phyloP scores from a whole-genome alignment of 2,888 invertebrate species.

The Mesopsocus fuscifrons region DNA sequence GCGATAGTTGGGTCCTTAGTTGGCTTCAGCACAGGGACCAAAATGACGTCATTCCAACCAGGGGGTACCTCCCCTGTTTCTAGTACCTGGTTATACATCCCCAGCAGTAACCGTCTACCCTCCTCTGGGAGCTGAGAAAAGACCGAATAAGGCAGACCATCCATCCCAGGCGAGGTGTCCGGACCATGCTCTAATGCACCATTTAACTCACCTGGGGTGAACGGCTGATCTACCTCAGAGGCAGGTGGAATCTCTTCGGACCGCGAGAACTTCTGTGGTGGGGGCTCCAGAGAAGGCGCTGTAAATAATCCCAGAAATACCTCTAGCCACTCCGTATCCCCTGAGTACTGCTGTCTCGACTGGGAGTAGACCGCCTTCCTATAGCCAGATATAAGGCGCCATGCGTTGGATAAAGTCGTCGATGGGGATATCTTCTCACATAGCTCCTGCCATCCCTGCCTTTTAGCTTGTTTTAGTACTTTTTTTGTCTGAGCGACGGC shows the following conservation, averaged over 20 bases:
- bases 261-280: no score
- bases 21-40: constrained; percentile 12
- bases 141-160: constrained; percentile 12
- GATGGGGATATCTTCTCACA: neutral
- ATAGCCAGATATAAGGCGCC: neutral
- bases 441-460: neutral
- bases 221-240: neutral
- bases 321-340: neutral
- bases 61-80: neutral
- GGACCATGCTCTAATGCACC: neutral
- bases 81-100: constrained; percentile 10
- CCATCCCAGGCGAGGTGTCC: constrained; percentile 12
- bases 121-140: constrained; percentile 9
- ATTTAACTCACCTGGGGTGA: neutral
- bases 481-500: neutral
- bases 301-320: neutral
- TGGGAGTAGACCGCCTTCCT: no score
- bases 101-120: constrained; percentile 1
- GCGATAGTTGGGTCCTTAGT: constrained; percentile 10
- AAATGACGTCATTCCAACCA: constrained; percentile 10
- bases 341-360: neutral
- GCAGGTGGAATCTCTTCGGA: neutral
- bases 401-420: neutral
- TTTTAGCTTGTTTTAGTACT: neutral
- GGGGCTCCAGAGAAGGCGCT: neutral